Evolutionary conservation across 2,888 invertebrate species (phyloP).

Genomic region (Tetragonula carbonaria): DNA sequence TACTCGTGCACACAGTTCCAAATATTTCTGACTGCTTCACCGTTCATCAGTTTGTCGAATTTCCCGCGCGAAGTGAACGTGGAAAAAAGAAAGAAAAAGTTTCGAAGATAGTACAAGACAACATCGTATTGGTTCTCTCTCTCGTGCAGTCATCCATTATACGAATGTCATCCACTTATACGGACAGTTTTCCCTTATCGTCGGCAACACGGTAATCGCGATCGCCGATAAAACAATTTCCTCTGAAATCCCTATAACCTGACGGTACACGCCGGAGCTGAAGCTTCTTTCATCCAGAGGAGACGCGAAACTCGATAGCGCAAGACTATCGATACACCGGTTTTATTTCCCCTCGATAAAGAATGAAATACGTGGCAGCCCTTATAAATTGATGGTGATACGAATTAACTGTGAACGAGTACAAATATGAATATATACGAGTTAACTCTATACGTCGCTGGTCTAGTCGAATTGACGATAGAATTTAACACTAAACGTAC

Average conservation of each 20-base stretch:
- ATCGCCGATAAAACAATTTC: conserved; percentile 27
- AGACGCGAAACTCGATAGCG: not conserved
- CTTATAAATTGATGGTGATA: too few species aligned
- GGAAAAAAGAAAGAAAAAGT: too few species aligned
- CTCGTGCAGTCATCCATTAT: not conserved
- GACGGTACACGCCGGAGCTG: not conserved
- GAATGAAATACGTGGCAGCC: not conserved
- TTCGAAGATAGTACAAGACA: not conserved
- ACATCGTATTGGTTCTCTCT: not conserved
- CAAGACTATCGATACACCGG: not conserved
- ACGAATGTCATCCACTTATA: not conserved
- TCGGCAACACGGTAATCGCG: conserved; percentile 8
- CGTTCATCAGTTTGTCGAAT: too few species aligned
- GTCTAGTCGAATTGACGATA: too few species aligned
- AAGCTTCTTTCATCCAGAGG: not conserved
- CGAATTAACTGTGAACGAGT: too few species aligned
- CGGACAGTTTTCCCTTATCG: not conserved
- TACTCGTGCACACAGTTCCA: too few species aligned
- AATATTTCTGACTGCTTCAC: too few species aligned
- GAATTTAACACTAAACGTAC: too few species aligned
- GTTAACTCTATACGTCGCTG: too few species aligned
- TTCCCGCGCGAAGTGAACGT: too few species aligned
- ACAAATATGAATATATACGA: too few species aligned
- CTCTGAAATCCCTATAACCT: conserved; percentile 1
- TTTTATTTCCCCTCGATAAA: not conserved